Evolutionary conservation across 2,888 invertebrate species (phyloP), one percentile per base, ranked within the genome.

Genomic region (Cantharis flavilabris): DNA sequence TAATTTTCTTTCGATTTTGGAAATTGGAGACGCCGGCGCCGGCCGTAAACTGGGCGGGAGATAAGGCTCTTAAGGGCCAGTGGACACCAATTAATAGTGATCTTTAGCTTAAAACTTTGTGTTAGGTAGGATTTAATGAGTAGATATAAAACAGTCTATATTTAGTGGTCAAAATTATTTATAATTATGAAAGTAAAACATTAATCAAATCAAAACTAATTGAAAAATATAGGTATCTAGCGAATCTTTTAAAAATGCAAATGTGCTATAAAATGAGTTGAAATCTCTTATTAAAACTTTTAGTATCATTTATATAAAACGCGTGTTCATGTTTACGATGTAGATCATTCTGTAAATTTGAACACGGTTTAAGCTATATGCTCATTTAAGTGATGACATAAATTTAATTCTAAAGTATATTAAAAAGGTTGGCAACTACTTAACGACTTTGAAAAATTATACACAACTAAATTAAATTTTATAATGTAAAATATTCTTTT

Each of bases 371-470:
- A 67, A 67, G 65, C 65, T 67, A 67, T 67, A 67, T 67, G 65
- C 65, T 67, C 65, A 67, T 67, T 67, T 67, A 67, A 67, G 65
- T 67, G 65, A 67, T 67, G 65, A 67, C 65, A 67, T 67, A 67
- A 67, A 67, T 67, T 67, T 67, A 67, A 67, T 67, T 67, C 65
- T 67, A 67, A 67, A 67, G 65, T 67, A 67, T 67, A 67, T 67
- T 67, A 67, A 67, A 67, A 67, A 67, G 65, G 65, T 67, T 67
- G 65, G 23, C 65, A 67, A 67, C 65, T 67, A 67, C 65, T 67
- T 67, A 67, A 67, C 65, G 65, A 67, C 65, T 67, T 67, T 67
- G 65, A 67, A 67, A 67, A 67, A 67, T 67, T 67, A 67, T 67
- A 67, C 65, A 67, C 65, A 67, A 67, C 65, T 67, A 67, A 67